Percentiles rank a stretch among this genome's conserved stretches.
phyloP scores from a whole-genome alignment of 2,888 invertebrate genomes.

The Rhorus exstirpatorius region DNA sequence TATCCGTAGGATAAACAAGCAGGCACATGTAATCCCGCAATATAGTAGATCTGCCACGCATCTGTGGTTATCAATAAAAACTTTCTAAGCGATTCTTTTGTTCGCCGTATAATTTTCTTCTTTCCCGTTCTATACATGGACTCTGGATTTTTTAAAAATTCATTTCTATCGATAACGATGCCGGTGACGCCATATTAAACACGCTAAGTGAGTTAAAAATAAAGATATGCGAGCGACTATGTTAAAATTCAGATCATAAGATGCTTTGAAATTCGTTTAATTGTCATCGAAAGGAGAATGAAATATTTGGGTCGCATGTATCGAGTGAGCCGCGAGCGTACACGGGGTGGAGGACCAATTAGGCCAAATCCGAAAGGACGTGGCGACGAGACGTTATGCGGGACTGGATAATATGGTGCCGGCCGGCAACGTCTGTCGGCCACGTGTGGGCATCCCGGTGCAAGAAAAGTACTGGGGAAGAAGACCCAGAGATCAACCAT shows the following conservation, averaged over 20 bases:
- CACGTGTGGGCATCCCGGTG: constrained; percentile 80
- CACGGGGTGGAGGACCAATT: constrained; percentile 63
- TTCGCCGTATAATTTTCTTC: no score
- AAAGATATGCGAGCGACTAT: no score
- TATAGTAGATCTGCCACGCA: constrained; percentile 25
- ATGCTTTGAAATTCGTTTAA: constrained; percentile 42
- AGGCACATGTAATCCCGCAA: constrained; percentile 16
- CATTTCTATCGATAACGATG: no score
- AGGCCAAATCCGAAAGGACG: constrained; percentile 58
- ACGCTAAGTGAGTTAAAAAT: no score
- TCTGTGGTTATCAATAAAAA: constrained; percentile 55
- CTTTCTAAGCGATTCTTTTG: constrained; percentile 7
- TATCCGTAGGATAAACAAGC: constrained; percentile 23
- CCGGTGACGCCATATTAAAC: no score
- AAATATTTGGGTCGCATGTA: constrained; percentile 61
- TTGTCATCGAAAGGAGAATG: constrained; percentile 30
- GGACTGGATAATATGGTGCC: constrained; percentile 50
- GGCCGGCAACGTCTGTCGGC: constrained; percentile 77
- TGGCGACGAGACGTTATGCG: constrained; percentile 65
- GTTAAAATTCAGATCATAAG: neutral
- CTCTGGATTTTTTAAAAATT: no score
- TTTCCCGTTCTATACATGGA: no score
- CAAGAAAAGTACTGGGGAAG: constrained; percentile 79
- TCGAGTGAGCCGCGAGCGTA: constrained; percentile 27
- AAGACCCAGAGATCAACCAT: constrained; percentile 30